Conservation (phyloP, 1,140 invertebrate species). For the Cotesia typhae region DNA sequence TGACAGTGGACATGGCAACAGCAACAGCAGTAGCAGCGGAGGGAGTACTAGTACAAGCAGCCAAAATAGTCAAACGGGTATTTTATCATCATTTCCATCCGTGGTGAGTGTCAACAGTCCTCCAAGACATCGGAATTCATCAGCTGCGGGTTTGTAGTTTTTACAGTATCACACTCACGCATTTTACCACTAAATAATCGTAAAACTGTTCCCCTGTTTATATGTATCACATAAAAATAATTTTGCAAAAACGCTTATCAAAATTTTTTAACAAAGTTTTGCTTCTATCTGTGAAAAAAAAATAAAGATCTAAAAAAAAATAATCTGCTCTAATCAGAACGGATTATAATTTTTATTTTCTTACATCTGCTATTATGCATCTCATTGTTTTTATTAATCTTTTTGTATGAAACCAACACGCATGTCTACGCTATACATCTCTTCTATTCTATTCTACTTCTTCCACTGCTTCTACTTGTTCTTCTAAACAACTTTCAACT, state of each 20-base stretch:
- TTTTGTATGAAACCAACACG: slow-evolving; percentile 34
- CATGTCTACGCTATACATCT: slow-evolving; percentile 39
- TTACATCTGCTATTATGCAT: slow-evolving; percentile 28
- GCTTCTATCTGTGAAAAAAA: no score
- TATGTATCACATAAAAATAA: no score
- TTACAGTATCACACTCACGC: slow-evolving; percentile 4
- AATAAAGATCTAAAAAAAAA: neutral
- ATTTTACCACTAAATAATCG: slow-evolving; percentile 9
- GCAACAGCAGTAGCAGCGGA: slow-evolving; percentile 51
- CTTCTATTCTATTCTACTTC: slow-evolving; percentile 28
- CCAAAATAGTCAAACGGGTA: slow-evolving; percentile 60
- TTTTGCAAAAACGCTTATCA: no score
- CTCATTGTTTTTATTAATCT: slow-evolving; percentile 27
- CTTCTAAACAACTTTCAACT: slow-evolving; percentile 8
- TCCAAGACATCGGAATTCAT: slow-evolving; percentile 55
- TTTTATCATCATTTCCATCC: slow-evolving; percentile 51
- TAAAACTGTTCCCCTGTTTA: neutral
- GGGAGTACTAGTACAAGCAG: slow-evolving; percentile 58
- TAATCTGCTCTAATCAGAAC: neutral
- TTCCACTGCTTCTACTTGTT: slow-evolving; percentile 25
- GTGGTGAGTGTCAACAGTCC: slow-evolving; percentile 47
- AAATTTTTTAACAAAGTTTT: no score
- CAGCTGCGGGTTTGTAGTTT: slow-evolving; percentile 58
- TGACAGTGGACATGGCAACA: slow-evolving; percentile 55
- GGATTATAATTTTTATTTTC: no score